Evolutionary conservation across 2,888 invertebrate genomes (phyloP).

Genomic region (Drosophila tanythrix): DNA sequence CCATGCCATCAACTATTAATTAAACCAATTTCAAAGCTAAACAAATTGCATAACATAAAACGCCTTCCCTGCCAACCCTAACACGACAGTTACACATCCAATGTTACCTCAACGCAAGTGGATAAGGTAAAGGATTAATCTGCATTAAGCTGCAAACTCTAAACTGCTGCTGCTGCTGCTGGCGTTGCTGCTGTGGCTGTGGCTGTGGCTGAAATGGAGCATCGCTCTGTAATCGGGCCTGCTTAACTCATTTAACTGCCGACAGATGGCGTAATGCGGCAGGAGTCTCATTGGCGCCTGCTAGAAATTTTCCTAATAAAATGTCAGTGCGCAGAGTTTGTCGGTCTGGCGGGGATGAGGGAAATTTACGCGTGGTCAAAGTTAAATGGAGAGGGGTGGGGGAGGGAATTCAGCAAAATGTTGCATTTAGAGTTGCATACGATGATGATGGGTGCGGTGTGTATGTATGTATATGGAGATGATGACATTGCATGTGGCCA

Average conservation of each 20-base stretch:
- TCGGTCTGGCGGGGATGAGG: not conserved
- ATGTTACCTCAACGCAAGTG: not conserved
- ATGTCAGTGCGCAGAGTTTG: not conserved
- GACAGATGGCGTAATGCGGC: conserved; percentile 47
- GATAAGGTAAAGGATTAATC: conserved; percentile 26
- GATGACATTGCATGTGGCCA: conserved; percentile 30
- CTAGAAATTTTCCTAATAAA: conserved; percentile 30
- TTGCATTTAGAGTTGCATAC: conserved; percentile 47
- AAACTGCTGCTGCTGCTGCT: conserved; percentile 6
- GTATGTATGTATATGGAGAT: conserved; percentile 2
- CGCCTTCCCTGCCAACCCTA: not conserved
- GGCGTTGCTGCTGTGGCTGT: not conserved
- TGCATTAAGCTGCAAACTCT: not conserved
- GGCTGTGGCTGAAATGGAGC: conserved; percentile 8
- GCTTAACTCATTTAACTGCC: conserved; percentile 48
- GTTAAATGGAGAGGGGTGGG: conserved; percentile 11
- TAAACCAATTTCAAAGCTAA: not conserved
- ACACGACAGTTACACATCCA: not conserved
- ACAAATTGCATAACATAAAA: not conserved
- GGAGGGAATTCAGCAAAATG: conserved; percentile 45
- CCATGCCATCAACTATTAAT: not conserved
- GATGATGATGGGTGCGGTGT: conserved; percentile 8
- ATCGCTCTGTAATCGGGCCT: conserved; percentile 29
- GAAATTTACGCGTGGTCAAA: conserved; percentile 39
- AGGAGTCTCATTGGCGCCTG: conserved; percentile 20